phyloP scores from a whole-genome alignment of 2,797 vertebrate species.

The Melanotaenia pygmaea region DNA sequence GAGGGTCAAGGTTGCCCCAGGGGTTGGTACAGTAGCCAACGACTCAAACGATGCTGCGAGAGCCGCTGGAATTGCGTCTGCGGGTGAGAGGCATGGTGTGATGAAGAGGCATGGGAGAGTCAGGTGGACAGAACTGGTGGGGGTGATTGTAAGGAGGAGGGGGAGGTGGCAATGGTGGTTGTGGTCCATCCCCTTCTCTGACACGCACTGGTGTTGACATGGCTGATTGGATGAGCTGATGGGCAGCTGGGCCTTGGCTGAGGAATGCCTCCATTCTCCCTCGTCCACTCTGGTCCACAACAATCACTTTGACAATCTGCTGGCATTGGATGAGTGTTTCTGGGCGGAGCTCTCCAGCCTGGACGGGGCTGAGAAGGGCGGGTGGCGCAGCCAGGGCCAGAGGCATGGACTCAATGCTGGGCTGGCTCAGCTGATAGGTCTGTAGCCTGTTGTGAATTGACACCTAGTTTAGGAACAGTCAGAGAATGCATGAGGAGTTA shows the following conservation, averaged over 20 bases:
- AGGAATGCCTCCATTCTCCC: constrained; percentile 96
- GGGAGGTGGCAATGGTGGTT: constrained; percentile 94
- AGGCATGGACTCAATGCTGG: constrained; percentile 84
- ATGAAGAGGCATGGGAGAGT: constrained; percentile 90
- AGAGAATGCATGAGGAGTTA: constrained; percentile 99
- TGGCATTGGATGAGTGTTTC: constrained; percentile 98
- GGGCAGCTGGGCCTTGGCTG: constrained; percentile 91
- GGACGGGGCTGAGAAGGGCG: constrained; percentile 81
- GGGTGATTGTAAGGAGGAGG: constrained; percentile 98
- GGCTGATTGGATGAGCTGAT: constrained; percentile 91
- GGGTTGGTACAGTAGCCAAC: neutral
- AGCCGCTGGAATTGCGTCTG: constrained; percentile 93
- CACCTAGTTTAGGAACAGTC: constrained; percentile 99
- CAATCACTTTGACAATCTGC: constrained; percentile 99
- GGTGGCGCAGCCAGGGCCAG: constrained; percentile 87
- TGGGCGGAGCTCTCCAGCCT: constrained; percentile 83
- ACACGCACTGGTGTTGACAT: constrained; percentile 88
- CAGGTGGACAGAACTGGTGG: constrained; percentile 95
- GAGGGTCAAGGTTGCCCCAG: constrained; percentile 4
- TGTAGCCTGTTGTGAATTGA: constrained; percentile 99
- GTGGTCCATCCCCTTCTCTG: constrained; percentile 86
- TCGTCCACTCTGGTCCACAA: constrained; percentile 94
- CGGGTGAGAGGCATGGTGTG: constrained; percentile 90
- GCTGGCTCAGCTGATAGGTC: constrained; percentile 96
- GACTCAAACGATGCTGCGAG: constrained; percentile 91